Conservation (phyloP, 2,797 vertebrate genomes). For the Acanthurus lineatus region DNA sequence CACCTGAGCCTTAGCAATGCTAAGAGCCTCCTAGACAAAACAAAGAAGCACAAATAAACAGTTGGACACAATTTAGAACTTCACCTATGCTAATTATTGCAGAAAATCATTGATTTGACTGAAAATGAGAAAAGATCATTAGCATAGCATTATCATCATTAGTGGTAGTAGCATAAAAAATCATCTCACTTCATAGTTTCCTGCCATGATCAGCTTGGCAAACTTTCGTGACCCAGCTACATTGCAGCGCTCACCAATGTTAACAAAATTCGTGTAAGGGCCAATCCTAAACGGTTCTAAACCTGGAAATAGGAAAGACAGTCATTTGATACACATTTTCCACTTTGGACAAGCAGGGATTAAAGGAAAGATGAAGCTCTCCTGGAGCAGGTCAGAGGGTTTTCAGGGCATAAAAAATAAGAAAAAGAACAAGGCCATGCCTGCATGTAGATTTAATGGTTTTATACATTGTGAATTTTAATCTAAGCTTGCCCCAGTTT, state of each 20-base stretch:
- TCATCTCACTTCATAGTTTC: slow-evolving; percentile 94
- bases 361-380: accelerated
- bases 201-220: slow-evolving; percentile 94
- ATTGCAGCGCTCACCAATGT: slow-evolving; percentile 97
- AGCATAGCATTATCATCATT: no score
- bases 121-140: no score
- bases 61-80: not conserved
- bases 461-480: no score
- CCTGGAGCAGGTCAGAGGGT: not conserved
- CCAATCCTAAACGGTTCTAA: slow-evolving; percentile 95
- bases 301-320: slow-evolving; percentile 82
- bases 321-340: no score
- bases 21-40: slow-evolving; percentile 90
- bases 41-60: not conserved
- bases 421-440: no score
- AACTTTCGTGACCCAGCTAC: slow-evolving; percentile 96
- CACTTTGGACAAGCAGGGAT: not conserved
- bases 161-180: no score
- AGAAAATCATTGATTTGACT: no score
- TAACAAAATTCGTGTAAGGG: slow-evolving; percentile 96
- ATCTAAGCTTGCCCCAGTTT: no score
- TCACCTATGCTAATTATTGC: not conserved
- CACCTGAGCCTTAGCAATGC: slow-evolving; percentile 93
- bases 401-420: no score
- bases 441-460: no score